Conservation (phyloP, 2,797 vertebrate genomes). For the Protonibea diacanthus region DNA sequence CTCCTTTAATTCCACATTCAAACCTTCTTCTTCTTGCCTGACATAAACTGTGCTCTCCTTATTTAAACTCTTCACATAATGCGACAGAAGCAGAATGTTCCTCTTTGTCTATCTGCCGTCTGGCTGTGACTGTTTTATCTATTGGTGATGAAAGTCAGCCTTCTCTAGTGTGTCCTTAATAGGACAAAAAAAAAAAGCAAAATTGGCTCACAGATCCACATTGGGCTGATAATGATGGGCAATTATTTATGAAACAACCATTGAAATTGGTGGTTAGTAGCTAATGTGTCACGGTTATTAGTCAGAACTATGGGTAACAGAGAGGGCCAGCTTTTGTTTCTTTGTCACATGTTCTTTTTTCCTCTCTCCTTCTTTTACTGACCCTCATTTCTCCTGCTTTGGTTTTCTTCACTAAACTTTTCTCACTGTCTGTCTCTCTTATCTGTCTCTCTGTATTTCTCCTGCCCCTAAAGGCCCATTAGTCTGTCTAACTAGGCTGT, state of each 20-base stretch:
- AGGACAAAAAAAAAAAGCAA: conserved; percentile 20
- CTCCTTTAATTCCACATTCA: not conserved
- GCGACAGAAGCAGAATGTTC: not conserved
- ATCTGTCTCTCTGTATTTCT: conserved; percentile 30
- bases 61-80: not conserved
- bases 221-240: conserved; percentile 55
- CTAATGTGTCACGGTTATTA: conserved; percentile 61
- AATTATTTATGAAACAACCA: conserved; percentile 66
- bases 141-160: conserved; percentile 29
- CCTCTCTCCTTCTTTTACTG: conserved; percentile 1
- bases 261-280: conserved; percentile 52
- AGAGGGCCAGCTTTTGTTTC: conserved; percentile 42
- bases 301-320: conserved; percentile 1
- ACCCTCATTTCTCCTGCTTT: conserved; percentile 40
- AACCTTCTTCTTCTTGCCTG: not conserved
- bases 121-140: conserved; percentile 7
- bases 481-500: conserved; percentile 68
- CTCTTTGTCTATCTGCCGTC: not conserved
- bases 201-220: conserved; percentile 26
- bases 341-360: conserved; percentile 24
- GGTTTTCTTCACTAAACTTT: conserved; percentile 16
- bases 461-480: conserved; percentile 66
- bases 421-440: not conserved
- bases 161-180: conserved; percentile 26
- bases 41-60: not conserved